These are phyloP conservation scores for Lamprotornis superbus DNA, from an alignment of 2,113 vertebrate genomes.

Conservation along the genomic window DNA sequence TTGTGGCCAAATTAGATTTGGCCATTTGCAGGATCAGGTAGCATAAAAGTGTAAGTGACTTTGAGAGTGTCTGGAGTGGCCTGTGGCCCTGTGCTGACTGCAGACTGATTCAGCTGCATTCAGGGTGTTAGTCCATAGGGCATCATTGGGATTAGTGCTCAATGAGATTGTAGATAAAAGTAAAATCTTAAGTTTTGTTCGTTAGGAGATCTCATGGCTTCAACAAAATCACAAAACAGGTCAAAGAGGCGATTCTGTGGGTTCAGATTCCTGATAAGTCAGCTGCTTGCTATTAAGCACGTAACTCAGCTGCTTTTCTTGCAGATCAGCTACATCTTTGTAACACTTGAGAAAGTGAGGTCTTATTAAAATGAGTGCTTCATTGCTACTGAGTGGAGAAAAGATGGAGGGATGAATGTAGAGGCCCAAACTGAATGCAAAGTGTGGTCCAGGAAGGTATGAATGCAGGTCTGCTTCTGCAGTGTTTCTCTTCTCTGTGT, in stretches of 20 bases:
- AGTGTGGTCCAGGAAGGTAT: neutral
- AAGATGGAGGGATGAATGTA: neutral
- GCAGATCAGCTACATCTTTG: slow-evolving; percentile 12
- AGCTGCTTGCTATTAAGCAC: neutral
- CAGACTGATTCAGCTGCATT: neutral
- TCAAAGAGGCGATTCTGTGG: neutral
- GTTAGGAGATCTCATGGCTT: neutral
- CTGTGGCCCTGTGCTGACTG: neutral
- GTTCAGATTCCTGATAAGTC: slow-evolving; percentile 5
- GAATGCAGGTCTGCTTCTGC: neutral
- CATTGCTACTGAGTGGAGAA: neutral
- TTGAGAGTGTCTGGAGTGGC: neutral
- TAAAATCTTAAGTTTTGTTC: neutral
- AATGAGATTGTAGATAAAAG: neutral
- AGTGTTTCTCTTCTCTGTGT: neutral
- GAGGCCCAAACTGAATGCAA: neutral
- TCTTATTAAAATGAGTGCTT: neutral
- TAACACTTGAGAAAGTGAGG: neutral
- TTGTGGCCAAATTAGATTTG: neutral
- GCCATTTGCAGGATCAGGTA: neutral
- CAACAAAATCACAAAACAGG: neutral
- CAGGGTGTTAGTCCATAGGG: neutral
- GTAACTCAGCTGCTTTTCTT: neutral
- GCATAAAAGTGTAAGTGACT: rapidly evolving
- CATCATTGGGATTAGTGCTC: neutral